Conservation (phyloP, 2,888 invertebrate genomes). For the Pachydiplax longipennis region DNA sequence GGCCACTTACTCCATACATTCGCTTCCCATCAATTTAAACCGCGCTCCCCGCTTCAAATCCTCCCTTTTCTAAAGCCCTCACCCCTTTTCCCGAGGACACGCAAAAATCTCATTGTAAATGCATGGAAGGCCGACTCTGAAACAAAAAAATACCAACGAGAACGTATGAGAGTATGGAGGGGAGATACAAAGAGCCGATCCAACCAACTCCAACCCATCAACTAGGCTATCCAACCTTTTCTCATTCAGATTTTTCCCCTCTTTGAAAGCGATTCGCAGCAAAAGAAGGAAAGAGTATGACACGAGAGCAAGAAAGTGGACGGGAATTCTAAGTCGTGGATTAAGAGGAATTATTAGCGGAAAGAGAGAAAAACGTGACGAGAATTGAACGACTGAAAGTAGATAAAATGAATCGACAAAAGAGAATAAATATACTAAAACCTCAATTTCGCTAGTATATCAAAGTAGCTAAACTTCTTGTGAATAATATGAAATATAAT, state of each 20-base stretch:
- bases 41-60: neutral
- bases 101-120: constrained; percentile 21
- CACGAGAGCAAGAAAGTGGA: neutral
- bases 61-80: neutral
- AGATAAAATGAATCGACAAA: too few relatives aligned
- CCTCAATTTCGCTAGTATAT: too few relatives aligned
- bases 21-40: constrained; percentile 34
- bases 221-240: neutral
- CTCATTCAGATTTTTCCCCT: constrained; percentile 24
- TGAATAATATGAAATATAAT: too few relatives aligned
- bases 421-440: too few relatives aligned
- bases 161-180: neutral
- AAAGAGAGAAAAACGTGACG: too few relatives aligned
- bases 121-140: constrained; percentile 8
- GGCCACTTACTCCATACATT: constrained; percentile 32
- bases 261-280: neutral
- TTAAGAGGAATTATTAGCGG: neutral
- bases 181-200: neutral
- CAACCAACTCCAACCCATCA: neutral
- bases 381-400: too few relatives aligned
- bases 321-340: neutral
- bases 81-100: neutral
- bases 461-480: too few relatives aligned
- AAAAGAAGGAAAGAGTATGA: neutral
- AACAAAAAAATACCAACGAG: neutral